Evolutionary conservation across 2,888 invertebrate genomes (phyloP), one percentile per base, ranked within the genome.

Genomic region (Agriotes lineatus): DNA sequence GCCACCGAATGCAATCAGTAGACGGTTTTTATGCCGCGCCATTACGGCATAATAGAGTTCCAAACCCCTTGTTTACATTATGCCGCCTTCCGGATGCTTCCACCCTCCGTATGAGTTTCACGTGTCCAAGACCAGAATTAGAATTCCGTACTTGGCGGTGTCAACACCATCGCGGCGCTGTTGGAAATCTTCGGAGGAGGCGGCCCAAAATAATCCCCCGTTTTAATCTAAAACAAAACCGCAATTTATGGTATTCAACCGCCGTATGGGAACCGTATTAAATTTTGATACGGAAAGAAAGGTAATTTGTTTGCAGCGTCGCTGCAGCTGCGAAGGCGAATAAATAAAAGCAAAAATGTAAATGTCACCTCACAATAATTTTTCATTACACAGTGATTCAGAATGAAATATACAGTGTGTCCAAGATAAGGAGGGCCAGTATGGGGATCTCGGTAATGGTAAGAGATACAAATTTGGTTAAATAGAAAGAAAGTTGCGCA

Each of bases 391-490:
- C 70, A 76, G 67, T 75, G 77, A 76, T 77, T 77, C 76, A 74
- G 76, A 74, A 74, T 77, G 76, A 79, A 77, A 79, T 77, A 77
- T 77, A n/a, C n/a, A n/a, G n/a, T n/a, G n/a, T n/a, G n/a, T n/a
- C n/a, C n/a, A n/a, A n/a, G n/a, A n/a, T n/a, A n/a, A n/a, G n/a
- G n/a, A n/a, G n/a, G n/a, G n/a, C n/a, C n/a, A n/a, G n/a, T n/a
- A n/a, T n/a, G n/a, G n/a, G n/a, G n/a, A n/a, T n/a, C n/a, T n/a
- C n/a, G n/a, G n/a, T n/a, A n/a, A n/a, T n/a, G n/a, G n/a, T n/a
- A n/a, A n/a, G n/a, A n/a, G n/a, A n/a, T n/a, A n/a, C n/a, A n/a
- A n/a, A n/a, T n/a, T n/a, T n/a, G n/a, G n/a, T n/a, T n/a, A n/a
- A n/a, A n/a, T n/a, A n/a, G n/a, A n/a, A n/a, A n/a, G n/a, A n/a